Evolutionary conservation across 2,888 invertebrate genomes (phyloP).

Genomic region (Celastrina argiolus): DNA sequence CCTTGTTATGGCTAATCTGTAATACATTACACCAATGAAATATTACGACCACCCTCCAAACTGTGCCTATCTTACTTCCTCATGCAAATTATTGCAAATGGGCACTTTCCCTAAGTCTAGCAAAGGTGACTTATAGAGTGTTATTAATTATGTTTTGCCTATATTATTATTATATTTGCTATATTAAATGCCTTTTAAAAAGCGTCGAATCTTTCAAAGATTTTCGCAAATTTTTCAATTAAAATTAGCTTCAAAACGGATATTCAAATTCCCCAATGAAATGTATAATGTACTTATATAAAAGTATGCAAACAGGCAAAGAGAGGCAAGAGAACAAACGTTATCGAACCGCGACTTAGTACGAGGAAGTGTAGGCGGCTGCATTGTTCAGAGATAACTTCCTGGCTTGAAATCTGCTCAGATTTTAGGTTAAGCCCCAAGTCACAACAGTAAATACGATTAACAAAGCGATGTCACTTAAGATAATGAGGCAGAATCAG

Average conservation of each 20-base stretch:
- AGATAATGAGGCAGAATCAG: slow-evolving; percentile 16
- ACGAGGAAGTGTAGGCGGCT: slow-evolving; percentile 31
- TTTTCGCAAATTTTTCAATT: no score
- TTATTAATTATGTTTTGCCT: not conserved
- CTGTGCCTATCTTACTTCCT: slow-evolving; percentile 57
- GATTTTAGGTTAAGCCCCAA: slow-evolving; percentile 23
- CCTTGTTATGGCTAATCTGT: slow-evolving; percentile 33
- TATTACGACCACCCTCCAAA: slow-evolving; percentile 49
- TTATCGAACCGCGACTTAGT: slow-evolving; percentile 27
- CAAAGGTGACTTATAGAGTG: not conserved
- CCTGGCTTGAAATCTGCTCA: slow-evolving; percentile 28
- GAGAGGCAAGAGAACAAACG: slow-evolving; percentile 30
- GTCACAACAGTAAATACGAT: slow-evolving; percentile 17
- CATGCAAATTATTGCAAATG: slow-evolving; percentile 66
- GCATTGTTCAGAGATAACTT: slow-evolving; percentile 34
- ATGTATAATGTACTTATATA: not conserved
- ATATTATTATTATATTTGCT: not conserved
- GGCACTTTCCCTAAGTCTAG: slow-evolving; percentile 43
- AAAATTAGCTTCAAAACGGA: no score
- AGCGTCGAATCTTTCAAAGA: no score
- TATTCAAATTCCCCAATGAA: no score
- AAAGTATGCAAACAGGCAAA: slow-evolving; percentile 18
- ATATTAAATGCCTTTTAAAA: not conserved
- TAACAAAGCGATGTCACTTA: slow-evolving; percentile 20
- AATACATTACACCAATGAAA: slow-evolving; percentile 35